phyloP scores from a whole-genome alignment of 2,888 invertebrate genomes.

The Cryptocephalus primarius region DNA sequence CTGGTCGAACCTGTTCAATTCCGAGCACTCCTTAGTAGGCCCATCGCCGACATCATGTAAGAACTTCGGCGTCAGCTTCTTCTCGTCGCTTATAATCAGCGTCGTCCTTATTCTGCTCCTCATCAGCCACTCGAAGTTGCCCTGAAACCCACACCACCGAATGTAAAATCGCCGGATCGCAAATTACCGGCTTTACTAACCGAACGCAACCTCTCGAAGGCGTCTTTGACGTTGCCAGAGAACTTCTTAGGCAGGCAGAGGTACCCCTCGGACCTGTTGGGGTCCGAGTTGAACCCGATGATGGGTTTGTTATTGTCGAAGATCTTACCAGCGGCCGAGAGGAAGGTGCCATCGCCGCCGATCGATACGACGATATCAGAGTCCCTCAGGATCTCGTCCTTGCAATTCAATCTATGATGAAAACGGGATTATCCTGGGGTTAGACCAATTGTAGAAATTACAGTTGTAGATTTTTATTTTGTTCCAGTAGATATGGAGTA shows the following conservation, averaged over 20 bases:
- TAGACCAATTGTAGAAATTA: not conserved
- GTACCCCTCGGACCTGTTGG: constrained; percentile 84
- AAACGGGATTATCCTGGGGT: not conserved
- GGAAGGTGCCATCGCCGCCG: constrained; percentile 96
- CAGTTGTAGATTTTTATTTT: not conserved
- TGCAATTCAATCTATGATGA: constrained; percentile 44
- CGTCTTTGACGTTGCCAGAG: constrained; percentile 66
- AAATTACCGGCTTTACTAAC: constrained; percentile 28
- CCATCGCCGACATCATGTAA: constrained; percentile 34
- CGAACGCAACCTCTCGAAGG: constrained; percentile 64
- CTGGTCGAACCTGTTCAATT: constrained; percentile 4
- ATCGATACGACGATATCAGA: constrained; percentile 81
- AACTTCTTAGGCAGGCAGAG: constrained; percentile 81
- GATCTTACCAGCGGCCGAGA: constrained; percentile 82
- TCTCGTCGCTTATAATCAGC: constrained; percentile 55
- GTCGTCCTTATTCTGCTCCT: constrained; percentile 84
- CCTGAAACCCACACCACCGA: constrained; percentile 43
- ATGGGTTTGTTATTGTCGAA: constrained; percentile 72
- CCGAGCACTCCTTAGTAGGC: constrained; percentile 8
- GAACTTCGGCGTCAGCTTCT: constrained; percentile 37
- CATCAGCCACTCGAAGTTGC: constrained; percentile 76
- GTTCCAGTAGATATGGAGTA: too few species aligned
- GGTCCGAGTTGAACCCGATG: constrained; percentile 94
- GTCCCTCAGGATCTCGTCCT: constrained; percentile 67
- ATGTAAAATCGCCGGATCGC: too few species aligned